Evolutionary conservation across 2,113 vertebrate genomes (phyloP).

Genomic region (Cromileptes altivelis): DNA sequence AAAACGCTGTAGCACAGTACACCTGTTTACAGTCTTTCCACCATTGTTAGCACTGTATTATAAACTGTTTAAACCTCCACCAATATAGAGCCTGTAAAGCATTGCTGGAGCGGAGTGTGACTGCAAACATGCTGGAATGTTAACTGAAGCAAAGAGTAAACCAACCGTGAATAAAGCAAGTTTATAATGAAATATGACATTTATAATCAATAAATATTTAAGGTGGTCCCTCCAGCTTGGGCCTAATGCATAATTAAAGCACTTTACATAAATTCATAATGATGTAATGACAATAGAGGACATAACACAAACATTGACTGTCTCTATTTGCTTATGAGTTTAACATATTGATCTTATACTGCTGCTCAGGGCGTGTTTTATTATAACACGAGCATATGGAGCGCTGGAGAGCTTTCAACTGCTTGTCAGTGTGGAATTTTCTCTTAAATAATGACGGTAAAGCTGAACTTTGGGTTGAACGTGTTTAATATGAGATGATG

Average conservation of each 20-base stretch:
- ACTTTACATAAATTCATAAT: constrained; percentile 53
- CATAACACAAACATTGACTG: constrained; percentile 42
- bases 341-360: constrained; percentile 49
- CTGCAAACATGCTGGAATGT: constrained; percentile 62
- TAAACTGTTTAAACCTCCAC: constrained; percentile 75
- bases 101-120: constrained; percentile 34
- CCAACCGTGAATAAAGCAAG: constrained; percentile 57
- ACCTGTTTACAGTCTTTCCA: constrained; percentile 67
- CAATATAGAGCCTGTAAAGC: constrained; percentile 67
- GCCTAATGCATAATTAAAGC: constrained; percentile 66
- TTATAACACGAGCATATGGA: constrained; percentile 36
- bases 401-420: constrained; percentile 18
- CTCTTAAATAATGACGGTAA: constrained; percentile 12
- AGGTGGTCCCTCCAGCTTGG: constrained; percentile 45
- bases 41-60: constrained; percentile 61
- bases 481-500: neutral
- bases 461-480: constrained; percentile 1
- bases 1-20: constrained; percentile 28
- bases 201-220: constrained; percentile 75
- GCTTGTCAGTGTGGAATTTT: constrained; percentile 10
- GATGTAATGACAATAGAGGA: constrained; percentile 53
- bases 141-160: constrained; percentile 61
- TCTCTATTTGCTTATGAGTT: constrained; percentile 41
- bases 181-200: constrained; percentile 68
- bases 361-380: constrained; percentile 18